Evolutionary conservation across 1,140 invertebrate genomes (phyloP).

Genomic region (Drosophila santomea): DNA sequence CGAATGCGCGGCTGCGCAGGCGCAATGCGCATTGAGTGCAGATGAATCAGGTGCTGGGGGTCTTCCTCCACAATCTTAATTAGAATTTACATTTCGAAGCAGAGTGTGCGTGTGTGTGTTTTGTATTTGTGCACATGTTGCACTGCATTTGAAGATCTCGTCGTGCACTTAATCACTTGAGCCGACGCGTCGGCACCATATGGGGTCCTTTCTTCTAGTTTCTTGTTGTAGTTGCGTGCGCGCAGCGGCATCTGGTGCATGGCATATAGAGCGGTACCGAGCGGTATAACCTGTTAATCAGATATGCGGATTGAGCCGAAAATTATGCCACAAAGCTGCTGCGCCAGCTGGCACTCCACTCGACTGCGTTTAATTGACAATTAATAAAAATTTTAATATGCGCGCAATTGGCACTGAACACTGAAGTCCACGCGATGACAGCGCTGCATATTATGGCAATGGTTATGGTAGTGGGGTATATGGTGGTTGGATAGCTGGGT

Average conservation of each 20-base stretch:
- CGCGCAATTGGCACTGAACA: conserved; percentile 40
- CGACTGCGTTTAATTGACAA: conserved; percentile 64
- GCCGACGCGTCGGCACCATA: conserved; percentile 52
- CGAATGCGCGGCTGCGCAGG: conserved; percentile 37
- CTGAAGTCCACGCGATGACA: conserved; percentile 25
- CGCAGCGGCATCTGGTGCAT: conserved; percentile 24
- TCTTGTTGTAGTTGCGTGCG: too few relatives aligned
- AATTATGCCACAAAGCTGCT: conserved; percentile 39
- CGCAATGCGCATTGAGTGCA: conserved; percentile 36
- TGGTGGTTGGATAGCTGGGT: background rate
- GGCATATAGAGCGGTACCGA: conserved; percentile 7
- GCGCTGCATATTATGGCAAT: conserved; percentile 54
- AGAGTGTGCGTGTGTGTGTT: background rate
- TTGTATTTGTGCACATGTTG: conserved; percentile 68
- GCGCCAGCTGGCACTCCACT: conserved; percentile 22
- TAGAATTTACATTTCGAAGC: conserved; percentile 64
- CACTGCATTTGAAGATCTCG: conserved; percentile 61
- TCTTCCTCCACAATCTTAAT: conserved; percentile 72
- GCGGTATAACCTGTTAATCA: conserved; percentile 56
- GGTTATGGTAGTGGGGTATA: conserved; percentile 8
- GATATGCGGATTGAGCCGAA: conserved; percentile 14
- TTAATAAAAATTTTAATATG: conserved; percentile 61
- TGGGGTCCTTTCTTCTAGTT: conserved; percentile 59
- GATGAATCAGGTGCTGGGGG: conserved; percentile 75
- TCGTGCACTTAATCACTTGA: conserved; percentile 70